Evolutionary conservation across 2,113 vertebrate genomes (phyloP).

Genomic region (Dendropsophus ebraccatus): DNA sequence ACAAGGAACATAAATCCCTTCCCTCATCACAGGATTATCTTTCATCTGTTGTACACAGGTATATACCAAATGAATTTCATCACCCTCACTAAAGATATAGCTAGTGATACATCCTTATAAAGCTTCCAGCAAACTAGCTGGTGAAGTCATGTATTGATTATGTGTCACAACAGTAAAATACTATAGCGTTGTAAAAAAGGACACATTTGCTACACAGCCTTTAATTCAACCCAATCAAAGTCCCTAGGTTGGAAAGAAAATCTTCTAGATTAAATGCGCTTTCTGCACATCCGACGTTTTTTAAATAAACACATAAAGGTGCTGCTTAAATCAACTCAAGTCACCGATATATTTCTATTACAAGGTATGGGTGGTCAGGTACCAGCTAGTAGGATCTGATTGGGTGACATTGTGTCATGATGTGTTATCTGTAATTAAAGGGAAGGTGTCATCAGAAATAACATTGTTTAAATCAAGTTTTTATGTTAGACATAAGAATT

Average conservation of each 20-base stretch:
- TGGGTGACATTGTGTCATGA: no score
- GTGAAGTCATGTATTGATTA: conserved; percentile 22
- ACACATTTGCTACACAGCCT: conserved; percentile 2
- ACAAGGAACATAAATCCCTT: conserved; percentile 1
- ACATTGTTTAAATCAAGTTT: no score
- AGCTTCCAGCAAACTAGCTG: not conserved
- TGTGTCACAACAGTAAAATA: conserved; percentile 26
- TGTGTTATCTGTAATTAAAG: no score
- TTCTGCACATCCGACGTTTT: not conserved
- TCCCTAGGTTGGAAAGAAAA: not conserved
- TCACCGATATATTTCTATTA: no score
- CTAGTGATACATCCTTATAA: not conserved
- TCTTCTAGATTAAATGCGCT: not conserved
- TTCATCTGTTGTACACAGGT: conserved; percentile 5
- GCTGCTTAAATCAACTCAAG: no score
- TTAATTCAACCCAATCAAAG: conserved; percentile 5
- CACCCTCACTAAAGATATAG: conserved; percentile 21
- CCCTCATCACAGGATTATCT: not conserved
- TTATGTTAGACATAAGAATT: no score
- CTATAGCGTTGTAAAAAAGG: not conserved
- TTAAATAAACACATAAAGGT: no score
- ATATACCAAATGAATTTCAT: not conserved
- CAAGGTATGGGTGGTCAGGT: no score
- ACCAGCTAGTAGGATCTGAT: no score
- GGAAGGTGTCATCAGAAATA: no score